These are phyloP conservation scores for Podabrus alpinus DNA, from an alignment of 2,888 invertebrate genomes.

Conservation along the genomic window DNA sequence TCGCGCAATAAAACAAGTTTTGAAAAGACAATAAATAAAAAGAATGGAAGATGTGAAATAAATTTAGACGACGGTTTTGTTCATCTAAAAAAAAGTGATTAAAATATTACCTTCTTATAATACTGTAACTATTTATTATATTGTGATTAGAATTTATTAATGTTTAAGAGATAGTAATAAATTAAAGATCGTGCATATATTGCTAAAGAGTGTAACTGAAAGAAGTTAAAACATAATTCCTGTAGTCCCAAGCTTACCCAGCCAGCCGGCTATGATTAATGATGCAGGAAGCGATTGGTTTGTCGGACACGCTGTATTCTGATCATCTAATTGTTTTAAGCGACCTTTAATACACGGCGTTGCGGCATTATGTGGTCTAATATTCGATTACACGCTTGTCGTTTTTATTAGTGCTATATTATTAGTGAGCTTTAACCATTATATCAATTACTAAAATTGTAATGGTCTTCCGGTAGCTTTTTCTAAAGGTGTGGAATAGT, in stretches of 20 bases:
- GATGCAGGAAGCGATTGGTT: slow-evolving; percentile 51
- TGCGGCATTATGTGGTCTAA: slow-evolving; percentile 36
- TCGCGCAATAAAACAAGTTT: background rate
- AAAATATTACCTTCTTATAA: background rate
- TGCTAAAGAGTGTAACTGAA: background rate
- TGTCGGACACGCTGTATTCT: slow-evolving; percentile 47
- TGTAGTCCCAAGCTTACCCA: slow-evolving; percentile 30
- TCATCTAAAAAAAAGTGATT: background rate
- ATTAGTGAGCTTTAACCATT: slow-evolving; percentile 18
- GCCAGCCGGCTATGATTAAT: slow-evolving; percentile 45
- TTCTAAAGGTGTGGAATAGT: background rate
- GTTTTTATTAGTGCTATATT: slow-evolving; percentile 27
- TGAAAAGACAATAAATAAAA: background rate
- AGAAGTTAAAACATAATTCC: slow-evolving; percentile 14
- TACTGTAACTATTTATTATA: background rate
- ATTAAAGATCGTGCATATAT: slow-evolving; percentile 13
- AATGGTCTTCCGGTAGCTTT: slow-evolving; percentile 16
- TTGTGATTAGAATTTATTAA: slow-evolving; percentile 2
- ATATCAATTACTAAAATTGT: slow-evolving; percentile 22
- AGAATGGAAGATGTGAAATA: background rate
- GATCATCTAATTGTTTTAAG: slow-evolving; percentile 48
- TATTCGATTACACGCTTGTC: slow-evolving; percentile 40
- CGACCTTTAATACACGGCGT: slow-evolving; percentile 31
- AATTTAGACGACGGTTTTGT: background rate
- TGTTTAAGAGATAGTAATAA: slow-evolving; percentile 19